phyloP scores from a whole-genome alignment of 2,888 invertebrate genomes.

The Orgyia antiqua region DNA sequence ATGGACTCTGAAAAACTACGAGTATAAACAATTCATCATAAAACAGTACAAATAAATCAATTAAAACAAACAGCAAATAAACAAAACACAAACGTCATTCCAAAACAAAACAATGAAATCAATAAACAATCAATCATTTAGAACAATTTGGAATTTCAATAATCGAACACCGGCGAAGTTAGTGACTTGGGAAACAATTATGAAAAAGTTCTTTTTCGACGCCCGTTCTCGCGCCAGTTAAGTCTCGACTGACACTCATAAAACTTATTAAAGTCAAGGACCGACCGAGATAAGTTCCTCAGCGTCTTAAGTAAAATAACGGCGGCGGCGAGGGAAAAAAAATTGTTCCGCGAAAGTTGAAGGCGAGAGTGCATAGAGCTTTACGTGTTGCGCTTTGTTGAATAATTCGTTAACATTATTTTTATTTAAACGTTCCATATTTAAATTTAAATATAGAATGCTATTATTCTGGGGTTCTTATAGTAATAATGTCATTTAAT shows the following conservation, averaged over 20 bases:
- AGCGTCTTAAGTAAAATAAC: conserved; percentile 76
- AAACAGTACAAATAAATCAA: no score
- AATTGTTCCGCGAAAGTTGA: conserved; percentile 63
- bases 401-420: conserved; percentile 36
- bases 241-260: conserved; percentile 75
- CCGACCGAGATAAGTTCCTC: conserved; percentile 75
- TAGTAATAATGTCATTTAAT: no score
- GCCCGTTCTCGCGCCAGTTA: conserved; percentile 72
- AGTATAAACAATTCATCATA: no score
- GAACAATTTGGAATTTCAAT: conserved; percentile 60
- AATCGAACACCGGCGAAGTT: conserved; percentile 60
- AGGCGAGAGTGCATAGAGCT: conserved; percentile 61
- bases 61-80: conserved; percentile 7
- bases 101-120: conserved; percentile 33
- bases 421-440: conserved; percentile 32
- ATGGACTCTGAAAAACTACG: no score
- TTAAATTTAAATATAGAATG: background rate
- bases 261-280: conserved; percentile 79
- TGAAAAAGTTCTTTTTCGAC: conserved; percentile 72
- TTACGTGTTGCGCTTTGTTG: conserved; percentile 64
- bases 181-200: conserved; percentile 70
- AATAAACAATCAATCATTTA: conserved; percentile 49
- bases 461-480: no score
- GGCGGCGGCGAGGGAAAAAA: conserved; percentile 56
- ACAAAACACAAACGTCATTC: conserved; percentile 8